phyloP scores from a whole-genome alignment of 2,113 vertebrate genomes.

The Crotalus horridus region DNA sequence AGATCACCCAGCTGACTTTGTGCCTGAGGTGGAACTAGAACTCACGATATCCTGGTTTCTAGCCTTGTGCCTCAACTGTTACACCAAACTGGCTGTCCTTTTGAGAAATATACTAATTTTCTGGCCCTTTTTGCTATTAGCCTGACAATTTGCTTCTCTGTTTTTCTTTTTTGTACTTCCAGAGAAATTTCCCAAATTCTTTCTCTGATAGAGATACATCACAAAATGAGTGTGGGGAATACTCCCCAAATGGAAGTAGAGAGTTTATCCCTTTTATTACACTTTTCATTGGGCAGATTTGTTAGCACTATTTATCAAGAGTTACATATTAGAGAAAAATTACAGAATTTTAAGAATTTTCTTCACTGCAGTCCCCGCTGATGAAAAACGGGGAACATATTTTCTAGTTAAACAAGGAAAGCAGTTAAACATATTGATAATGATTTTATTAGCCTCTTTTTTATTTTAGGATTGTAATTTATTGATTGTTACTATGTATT shows the following conservation, averaged over 20 bases:
- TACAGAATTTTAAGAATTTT: not conserved
- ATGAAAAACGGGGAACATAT: slow-evolving; percentile 14
- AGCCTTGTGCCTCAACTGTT: not conserved
- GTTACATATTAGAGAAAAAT: slow-evolving; percentile 8
- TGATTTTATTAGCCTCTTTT: slow-evolving; percentile 50
- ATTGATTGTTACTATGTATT: slow-evolving; percentile 44
- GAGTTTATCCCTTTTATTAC: slow-evolving; percentile 2
- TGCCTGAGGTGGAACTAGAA: not conserved
- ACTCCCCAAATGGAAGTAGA: slow-evolving; percentile 14
- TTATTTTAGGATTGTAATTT: slow-evolving; percentile 59
- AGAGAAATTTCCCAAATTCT: not conserved
- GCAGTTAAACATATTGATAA: slow-evolving; percentile 18
- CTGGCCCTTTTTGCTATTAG: not conserved
- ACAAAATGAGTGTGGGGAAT: slow-evolving; percentile 27
- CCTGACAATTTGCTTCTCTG: not conserved
- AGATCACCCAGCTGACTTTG: not conserved
- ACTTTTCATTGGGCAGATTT: not conserved
- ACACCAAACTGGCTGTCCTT: not conserved
- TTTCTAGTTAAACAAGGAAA: slow-evolving; percentile 2
- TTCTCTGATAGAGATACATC: not conserved
- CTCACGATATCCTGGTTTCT: not conserved
- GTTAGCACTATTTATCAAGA: slow-evolving; percentile 33
- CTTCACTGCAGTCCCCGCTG: not conserved
- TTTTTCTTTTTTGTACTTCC: not conserved
- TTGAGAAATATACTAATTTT: slow-evolving; percentile 3